phyloP scores from a whole-genome alignment of 1,140 invertebrate genomes.

The Orius insidiosus region DNA sequence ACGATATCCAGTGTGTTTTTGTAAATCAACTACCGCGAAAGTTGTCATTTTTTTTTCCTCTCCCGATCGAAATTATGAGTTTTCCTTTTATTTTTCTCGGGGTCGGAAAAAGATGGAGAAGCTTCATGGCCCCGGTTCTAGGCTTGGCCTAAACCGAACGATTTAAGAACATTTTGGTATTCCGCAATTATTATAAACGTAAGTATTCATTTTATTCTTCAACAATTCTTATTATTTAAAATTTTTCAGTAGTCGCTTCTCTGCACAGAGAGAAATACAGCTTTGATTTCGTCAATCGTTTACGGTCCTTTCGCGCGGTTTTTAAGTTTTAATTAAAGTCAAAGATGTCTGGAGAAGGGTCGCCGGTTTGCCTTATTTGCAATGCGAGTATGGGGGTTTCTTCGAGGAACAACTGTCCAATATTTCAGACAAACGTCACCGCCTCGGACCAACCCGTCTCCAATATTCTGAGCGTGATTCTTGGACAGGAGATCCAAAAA shows the following conservation, averaged over 20 bases:
- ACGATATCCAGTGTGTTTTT: too few relatives aligned
- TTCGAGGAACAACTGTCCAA: slow-evolving; percentile 30
- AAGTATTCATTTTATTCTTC: slow-evolving; percentile 10
- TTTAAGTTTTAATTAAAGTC: slow-evolving; percentile 2
- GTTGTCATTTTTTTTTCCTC: too few relatives aligned
- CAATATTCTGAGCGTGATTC: slow-evolving; percentile 29
- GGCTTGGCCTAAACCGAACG: too few relatives aligned
- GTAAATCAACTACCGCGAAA: too few relatives aligned
- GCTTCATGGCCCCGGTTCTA: too few relatives aligned
- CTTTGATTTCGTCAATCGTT: background rate
- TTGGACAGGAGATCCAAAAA: slow-evolving; percentile 30
- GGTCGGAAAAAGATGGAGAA: too few relatives aligned
- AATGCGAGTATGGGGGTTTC: slow-evolving; percentile 33
- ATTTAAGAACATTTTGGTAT: too few relatives aligned
- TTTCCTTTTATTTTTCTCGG: too few relatives aligned
- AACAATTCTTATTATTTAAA: too few relatives aligned
- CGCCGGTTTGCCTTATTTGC: slow-evolving; percentile 32
- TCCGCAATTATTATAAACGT: too few relatives aligned
- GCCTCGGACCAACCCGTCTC: slow-evolving; percentile 29
- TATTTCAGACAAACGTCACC: slow-evolving; percentile 29
- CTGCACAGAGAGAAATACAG: background rate
- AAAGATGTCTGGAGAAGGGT: slow-evolving; percentile 7
- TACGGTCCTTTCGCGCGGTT: background rate
- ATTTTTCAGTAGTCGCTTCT: too few relatives aligned
- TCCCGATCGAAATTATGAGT: too few relatives aligned